A percentile compares a stretch with the other conserved stretches of the same genome.
These are phyloP conservation scores for Drosophila littoralis DNA, from an alignment of 1,140 invertebrate genomes.

Conservation along the genomic window DNA sequence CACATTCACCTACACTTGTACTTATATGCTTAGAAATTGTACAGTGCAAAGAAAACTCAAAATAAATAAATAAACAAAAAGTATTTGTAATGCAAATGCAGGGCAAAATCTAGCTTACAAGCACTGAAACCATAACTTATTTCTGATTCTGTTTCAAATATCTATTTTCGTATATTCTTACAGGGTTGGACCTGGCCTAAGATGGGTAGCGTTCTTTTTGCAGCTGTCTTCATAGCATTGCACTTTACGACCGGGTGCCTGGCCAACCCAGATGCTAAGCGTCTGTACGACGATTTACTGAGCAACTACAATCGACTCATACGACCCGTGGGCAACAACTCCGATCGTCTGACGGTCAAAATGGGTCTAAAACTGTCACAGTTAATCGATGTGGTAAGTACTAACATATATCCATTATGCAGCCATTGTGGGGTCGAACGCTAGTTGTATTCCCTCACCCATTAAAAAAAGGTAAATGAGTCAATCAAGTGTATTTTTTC, in stretches of 20 bases:
- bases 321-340: constrained; percentile 97
- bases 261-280: constrained; percentile 95
- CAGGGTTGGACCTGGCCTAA: constrained; percentile 93
- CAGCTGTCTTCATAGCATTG: constrained; percentile 89
- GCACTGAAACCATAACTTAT: constrained; percentile 51
- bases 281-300: constrained; percentile 97
- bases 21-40: constrained; percentile 8
- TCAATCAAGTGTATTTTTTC: no score
- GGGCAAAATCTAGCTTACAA: constrained; percentile 11
- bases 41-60: constrained; percentile 14
- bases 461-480: no score
- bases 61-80: constrained; percentile 34
- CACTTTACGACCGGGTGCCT: constrained; percentile 87
- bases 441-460: no score
- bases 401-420: constrained; percentile 3
- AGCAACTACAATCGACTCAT: constrained; percentile 99
- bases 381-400: constrained; percentile 99
- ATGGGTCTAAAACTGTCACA: constrained; percentile 98
- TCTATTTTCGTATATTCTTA: constrained; percentile 7
- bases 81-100: constrained; percentile 30
- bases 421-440: no score
- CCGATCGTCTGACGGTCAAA: constrained; percentile 97
- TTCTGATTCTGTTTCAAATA: constrained; percentile 29
- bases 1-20: constrained; percentile 2
- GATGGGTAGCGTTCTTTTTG: constrained; percentile 90